Base-by-base conservation (phyloP, 23 tunicate genomes). In the Pegea sp. region DNA sequence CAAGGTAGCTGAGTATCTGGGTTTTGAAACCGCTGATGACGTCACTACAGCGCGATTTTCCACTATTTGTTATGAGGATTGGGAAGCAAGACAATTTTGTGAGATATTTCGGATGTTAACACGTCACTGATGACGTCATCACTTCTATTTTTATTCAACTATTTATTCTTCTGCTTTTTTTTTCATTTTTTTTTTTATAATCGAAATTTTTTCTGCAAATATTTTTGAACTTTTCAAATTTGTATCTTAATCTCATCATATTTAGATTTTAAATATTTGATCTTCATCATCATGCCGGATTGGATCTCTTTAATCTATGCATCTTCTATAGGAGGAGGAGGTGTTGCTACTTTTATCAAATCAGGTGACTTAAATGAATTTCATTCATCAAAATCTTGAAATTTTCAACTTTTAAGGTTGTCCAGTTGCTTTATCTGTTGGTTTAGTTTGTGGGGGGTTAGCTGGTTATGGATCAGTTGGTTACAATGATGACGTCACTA, bases 1-100 rank as follows among this genome's bases (percentile, higher is more conserved):
- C 7, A 74, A 74, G 56, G 84, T 74, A 5, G 84, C 72, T 27
- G 64, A 60, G 1, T 74, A 74, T 48, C 54, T 74, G 0, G 84
- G 72, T 1, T 71, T 65, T 1, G 24, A 64, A 4, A 23, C 44
- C 5, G 21, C 29, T 27, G 16, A 13, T 22, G 42, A 60, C 18
- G 24, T 27, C 46, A 44, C 20, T 13, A 29, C 16, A 30, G 11
- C 24, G 8, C 25, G 31, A 7, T 72, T 69, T 69, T 72, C 33
- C 48, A 53, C 18, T 33, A 23, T 50, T 11, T 27, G 46, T 8
- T 16, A 38, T 8, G 16, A 16, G 46, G 16, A 38, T 8, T 38
- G 46, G 11, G 11, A 16, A 3, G 24, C 51, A 46, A 46, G 2
- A 2, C 4, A 3, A 46, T 46, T 46, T 46, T 4, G 3, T 46